A percentile compares a stretch with the other conserved stretches of the same genome.
These are phyloP conservation scores for Leptarthrus brevirostris DNA, from an alignment of 2,888 invertebrate genomes.

Conservation along the genomic window DNA sequence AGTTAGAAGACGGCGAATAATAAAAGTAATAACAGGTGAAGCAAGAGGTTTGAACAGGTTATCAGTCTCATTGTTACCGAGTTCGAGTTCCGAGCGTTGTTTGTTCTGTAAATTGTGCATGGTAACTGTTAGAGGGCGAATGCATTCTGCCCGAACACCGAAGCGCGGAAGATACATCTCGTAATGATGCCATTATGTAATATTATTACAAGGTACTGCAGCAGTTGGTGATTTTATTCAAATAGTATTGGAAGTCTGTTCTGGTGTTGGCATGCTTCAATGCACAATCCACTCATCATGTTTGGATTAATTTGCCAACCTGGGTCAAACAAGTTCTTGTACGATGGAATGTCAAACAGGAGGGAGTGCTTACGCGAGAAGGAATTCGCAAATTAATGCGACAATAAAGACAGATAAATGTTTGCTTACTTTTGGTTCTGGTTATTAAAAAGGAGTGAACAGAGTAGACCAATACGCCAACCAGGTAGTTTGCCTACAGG, in stretches of 20 bases:
- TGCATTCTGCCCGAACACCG: slow-evolving; percentile 21
- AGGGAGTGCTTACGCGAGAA: slow-evolving; percentile 22
- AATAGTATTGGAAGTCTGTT: slow-evolving; percentile 33
- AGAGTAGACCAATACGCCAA: neutral
- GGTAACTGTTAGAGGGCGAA: slow-evolving; percentile 46
- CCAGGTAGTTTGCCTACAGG: neutral
- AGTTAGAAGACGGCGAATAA: slow-evolving; percentile 42
- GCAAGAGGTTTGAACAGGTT: slow-evolving; percentile 46
- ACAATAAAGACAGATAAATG: slow-evolving; percentile 36
- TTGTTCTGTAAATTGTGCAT: slow-evolving; percentile 48
- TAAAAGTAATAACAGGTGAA: slow-evolving; percentile 48
- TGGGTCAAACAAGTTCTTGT: neutral
- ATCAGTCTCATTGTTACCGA: slow-evolving; percentile 44
- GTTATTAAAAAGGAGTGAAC: slow-evolving; percentile 16
- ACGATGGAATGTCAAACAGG: slow-evolving; percentile 39
- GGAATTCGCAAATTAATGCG: slow-evolving; percentile 47
- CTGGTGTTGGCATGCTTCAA: slow-evolving; percentile 41
- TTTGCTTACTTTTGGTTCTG: slow-evolving; percentile 28
- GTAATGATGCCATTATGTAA: slow-evolving; percentile 48
- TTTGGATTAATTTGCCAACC: slow-evolving; percentile 46
- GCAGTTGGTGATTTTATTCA: slow-evolving; percentile 45
- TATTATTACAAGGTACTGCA: slow-evolving; percentile 43
- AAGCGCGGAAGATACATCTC: slow-evolving; percentile 30
- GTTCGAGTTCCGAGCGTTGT: slow-evolving; percentile 44
- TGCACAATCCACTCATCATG: slow-evolving; percentile 46